Percentiles rank a stretch among this genome's conserved stretches.
Conservation (phyloP, 2,888 invertebrate genomes). For the Ochlodes sylvanus region DNA sequence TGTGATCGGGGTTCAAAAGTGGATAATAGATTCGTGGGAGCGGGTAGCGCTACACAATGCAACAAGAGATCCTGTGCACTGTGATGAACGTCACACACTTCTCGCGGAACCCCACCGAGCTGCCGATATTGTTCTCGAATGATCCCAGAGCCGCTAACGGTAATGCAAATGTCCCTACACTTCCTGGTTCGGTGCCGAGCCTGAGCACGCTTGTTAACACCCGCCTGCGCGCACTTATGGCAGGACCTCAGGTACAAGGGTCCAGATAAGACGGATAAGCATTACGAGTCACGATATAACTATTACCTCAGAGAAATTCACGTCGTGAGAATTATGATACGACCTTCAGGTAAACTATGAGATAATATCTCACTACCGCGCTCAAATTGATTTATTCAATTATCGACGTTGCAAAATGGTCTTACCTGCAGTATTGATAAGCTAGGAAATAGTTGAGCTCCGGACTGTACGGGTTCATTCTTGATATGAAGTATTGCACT, state of each 20-base stretch:
- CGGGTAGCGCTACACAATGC: constrained; percentile 44
- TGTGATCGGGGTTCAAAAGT: constrained; percentile 7
- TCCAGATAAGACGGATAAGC: constrained; percentile 73
- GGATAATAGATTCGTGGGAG: constrained; percentile 44
- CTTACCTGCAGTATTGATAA: constrained; percentile 92
- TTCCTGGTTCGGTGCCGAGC: constrained; percentile 64
- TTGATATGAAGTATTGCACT: constrained; percentile 93
- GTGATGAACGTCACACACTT: constrained; percentile 52
- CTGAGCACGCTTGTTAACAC: constrained; percentile 69
- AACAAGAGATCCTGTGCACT: constrained; percentile 42
- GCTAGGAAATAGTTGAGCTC: constrained; percentile 94
- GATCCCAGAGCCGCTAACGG: constrained; percentile 73
- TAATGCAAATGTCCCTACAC: constrained; percentile 73
- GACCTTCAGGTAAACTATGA: constrained; percentile 48
- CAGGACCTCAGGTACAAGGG: constrained; percentile 60
- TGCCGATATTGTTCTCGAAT: constrained; percentile 67
- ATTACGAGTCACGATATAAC: constrained; percentile 72
- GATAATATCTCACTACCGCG: constrained; percentile 34
- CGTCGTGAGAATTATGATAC: constrained; percentile 57
- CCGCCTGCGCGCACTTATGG: constrained; percentile 61
- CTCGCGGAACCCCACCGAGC: constrained; percentile 58
- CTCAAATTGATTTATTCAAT: constrained; percentile 38
- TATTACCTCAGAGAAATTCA: constrained; percentile 58
- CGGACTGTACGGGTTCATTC: constrained; percentile 95
- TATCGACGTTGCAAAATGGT: constrained; percentile 42